Base-by-base conservation (phyloP, 23 tunicate species). In the Oikopleura vanhoeffeni region DNA sequence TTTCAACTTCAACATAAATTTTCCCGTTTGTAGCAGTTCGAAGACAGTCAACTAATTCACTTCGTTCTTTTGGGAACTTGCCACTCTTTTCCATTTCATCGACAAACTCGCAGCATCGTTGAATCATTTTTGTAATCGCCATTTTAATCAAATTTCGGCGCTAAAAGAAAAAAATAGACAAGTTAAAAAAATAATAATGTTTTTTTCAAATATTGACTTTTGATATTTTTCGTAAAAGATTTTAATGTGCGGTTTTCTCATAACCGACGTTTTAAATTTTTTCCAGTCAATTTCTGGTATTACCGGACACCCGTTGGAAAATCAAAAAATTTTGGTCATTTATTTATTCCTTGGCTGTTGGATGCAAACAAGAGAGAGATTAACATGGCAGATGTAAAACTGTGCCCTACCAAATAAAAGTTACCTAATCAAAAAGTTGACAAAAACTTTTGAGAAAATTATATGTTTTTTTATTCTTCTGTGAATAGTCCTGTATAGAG, bases 61-160 rank as follows among this genome's bases (percentile, higher is more conserved):
- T n/a, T n/a, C n/a, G n/a, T 41, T 89, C 41, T 76, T 92, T 92
- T 0, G 91, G 86, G 38, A 87, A 90, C 18, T 49, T 49, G 58
- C 89, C 40, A 86, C 88, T 89, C 84, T 87, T 86, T 30, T 92
- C 97, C 60, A 49, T 49, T 49, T 49, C 60, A 49, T 8, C 18
- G 36, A 92, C 93, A 75, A 87, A 92, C 57, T 88, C 89, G 57
- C 82, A 89, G 41, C 91, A 89, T 84, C 89, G 92, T 67, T 92
- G 97, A 0, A 92, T 85, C 97, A 92, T 92, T 83, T 92, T 92
- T 38, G 97, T 85, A 30, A 92, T 85, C 38, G 97, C 97, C 87
- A 71, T 76, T 76, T 34, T 76, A 4, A 33, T 76, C 83, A 76
- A 76, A 76, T 18, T 4, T 76, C 39, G 83, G 8, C 39, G 83